Evolutionary conservation across 1,140 invertebrate genomes (phyloP).

Genomic region (Lasioglossum baleicum): DNA sequence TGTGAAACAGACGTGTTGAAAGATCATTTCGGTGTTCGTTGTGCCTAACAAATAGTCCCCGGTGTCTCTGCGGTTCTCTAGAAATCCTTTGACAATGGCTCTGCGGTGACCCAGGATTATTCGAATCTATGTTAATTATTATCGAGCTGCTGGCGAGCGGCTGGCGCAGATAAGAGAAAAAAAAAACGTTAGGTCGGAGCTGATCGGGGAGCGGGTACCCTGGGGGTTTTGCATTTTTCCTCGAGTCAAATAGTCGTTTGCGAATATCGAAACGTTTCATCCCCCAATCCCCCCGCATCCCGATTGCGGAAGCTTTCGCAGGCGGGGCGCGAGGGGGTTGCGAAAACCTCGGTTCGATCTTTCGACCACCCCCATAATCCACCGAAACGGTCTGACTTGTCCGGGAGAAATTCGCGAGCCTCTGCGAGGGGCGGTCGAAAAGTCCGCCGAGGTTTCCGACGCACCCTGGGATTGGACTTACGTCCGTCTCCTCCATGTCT

Average conservation of each 20-base stretch:
- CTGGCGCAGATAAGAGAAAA: conserved; percentile 25
- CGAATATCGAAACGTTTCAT: conserved; percentile 15
- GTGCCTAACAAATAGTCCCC: too few species aligned
- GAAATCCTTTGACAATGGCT: too few species aligned
- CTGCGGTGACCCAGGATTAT: too few species aligned
- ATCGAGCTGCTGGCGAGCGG: conserved; percentile 12
- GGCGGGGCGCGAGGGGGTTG: conserved; percentile 70
- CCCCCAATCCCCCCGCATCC: conserved; percentile 75
- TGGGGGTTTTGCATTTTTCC: conserved; percentile 52
- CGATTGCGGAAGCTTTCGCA: conserved; percentile 76
- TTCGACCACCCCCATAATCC: conserved; percentile 37
- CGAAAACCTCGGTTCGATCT: conserved; percentile 56
- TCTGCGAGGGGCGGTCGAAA: conserved; percentile 40
- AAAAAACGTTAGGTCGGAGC: conserved; percentile 41
- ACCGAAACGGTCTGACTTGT: too few species aligned
- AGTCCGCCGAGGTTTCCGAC: conserved; percentile 48
- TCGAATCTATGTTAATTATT: not conserved
- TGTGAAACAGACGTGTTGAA: too few species aligned
- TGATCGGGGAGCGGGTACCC: conserved; percentile 76
- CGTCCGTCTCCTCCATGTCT: conserved; percentile 95
- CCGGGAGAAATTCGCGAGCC: not conserved
- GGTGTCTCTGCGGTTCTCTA: too few species aligned
- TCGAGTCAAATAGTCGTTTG: conserved; percentile 28
- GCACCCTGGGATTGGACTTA: conserved; percentile 84
- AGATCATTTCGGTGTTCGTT: too few species aligned